Percentiles rank a stretch among this genome's conserved stretches.
phyloP scores from a whole-genome alignment of 2,797 vertebrate species.

The Echeneis naucrates region DNA sequence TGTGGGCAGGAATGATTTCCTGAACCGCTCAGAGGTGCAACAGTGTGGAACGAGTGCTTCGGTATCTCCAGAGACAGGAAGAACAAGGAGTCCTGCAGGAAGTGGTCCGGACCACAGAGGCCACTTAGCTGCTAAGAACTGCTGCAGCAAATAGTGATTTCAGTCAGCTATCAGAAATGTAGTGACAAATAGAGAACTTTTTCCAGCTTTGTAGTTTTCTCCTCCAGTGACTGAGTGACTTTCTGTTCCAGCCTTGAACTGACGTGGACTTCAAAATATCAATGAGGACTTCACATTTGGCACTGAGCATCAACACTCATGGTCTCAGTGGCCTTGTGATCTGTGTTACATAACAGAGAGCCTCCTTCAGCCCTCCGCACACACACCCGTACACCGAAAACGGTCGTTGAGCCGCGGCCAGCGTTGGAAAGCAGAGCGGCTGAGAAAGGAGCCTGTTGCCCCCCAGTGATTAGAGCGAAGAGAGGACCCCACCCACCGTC shows the following conservation, averaged over 20 bases:
- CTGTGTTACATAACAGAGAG: slow-evolving; percentile 45
- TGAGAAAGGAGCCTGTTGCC: slow-evolving; percentile 81
- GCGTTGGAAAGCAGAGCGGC: slow-evolving; percentile 83
- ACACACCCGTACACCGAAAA: slow-evolving; percentile 44
- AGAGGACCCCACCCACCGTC: slow-evolving; percentile 75
- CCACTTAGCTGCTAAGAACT: no score
- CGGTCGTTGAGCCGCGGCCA: slow-evolving; percentile 81
- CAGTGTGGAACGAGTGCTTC: no score
- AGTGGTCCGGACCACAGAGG: no score
- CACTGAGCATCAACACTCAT: slow-evolving; percentile 20
- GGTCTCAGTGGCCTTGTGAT: slow-evolving; percentile 25
- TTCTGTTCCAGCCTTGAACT: neutral
- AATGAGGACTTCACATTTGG: neutral
- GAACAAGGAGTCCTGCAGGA: no score
- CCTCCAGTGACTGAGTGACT: no score
- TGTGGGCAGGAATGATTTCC: no score
- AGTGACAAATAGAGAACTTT: no score
- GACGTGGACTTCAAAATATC: neutral
- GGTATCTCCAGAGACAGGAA: no score
- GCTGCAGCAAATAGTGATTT: no score
- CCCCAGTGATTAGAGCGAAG: slow-evolving; percentile 78
- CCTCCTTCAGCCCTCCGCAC: neutral
- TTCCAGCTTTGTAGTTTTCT: no score
- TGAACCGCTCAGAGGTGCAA: no score
- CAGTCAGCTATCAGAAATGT: no score